Base-by-base conservation (phyloP, 2,888 invertebrate species). In the Mystacides longicornis region DNA sequence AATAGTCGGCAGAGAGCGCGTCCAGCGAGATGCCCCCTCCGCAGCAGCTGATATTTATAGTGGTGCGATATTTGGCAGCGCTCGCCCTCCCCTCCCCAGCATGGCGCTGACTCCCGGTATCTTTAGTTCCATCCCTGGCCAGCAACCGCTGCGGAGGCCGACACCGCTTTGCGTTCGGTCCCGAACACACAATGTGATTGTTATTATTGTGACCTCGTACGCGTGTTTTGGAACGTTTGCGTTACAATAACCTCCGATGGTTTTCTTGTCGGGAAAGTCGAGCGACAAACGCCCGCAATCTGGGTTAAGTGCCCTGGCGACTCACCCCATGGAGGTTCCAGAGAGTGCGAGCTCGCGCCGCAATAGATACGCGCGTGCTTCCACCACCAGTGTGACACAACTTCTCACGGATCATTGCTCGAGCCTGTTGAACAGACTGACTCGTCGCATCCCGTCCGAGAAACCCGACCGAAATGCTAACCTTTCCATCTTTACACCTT, bases 401-500 rank as follows among this genome's bases (percentile, higher is more conserved):
- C 76, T 93, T 66, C 76, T 93, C 64, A 87, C 86, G 64, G 92
- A 93, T 69, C 90, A 91, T 64, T 93, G 90, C 73, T 87, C 89
- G 66, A 92, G 83, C 73, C 80, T 93, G 63, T 80, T 93, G 65
- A 90, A 90, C 69, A 81, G 90, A 63, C 77, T 93, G 65, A 86
- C 85, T 31, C 81, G 87, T 61, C 82, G 91, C 60, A 88, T 88
- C 49, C 89, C 89, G 42, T 89, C 89, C 51, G 84, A 82, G 72
- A 81, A 81, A 70, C 73, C 74, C 63, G 82, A 81, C 67, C 71
- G 72, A 59, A 50, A 62, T 51, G 61, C 63, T 45, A 64, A 55
- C 49, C 50, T 60, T 21, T 46, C 57, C 11, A 61, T 68, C 53
- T 64, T 68, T 37, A n/a, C 37, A 16, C 16, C 37, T 37, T 37